phyloP scores from a whole-genome alignment of 2,797 vertebrate genomes.

The Halcyon chelicuti region DNA sequence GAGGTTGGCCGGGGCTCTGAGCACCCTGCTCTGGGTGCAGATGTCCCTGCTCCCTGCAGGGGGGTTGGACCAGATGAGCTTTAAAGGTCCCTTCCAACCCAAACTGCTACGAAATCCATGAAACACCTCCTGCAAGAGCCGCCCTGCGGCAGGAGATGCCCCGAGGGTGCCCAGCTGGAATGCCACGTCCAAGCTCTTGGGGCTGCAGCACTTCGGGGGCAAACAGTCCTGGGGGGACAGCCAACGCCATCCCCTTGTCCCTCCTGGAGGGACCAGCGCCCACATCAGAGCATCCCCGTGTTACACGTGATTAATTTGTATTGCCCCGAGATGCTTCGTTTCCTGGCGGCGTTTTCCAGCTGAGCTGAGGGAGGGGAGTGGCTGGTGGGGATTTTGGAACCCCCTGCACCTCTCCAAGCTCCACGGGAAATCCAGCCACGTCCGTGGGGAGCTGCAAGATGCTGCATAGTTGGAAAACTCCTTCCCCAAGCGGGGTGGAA shows the following conservation, averaged over 20 bases:
- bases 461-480: background rate
- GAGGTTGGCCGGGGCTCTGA: background rate
- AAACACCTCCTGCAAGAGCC: background rate
- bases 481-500: background rate
- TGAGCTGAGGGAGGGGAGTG: background rate
- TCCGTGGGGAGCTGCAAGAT: rapidly evolving
- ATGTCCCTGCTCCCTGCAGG: background rate
- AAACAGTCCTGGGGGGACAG: rapidly evolving
- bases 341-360: rapidly evolving
- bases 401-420: background rate
- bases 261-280: background rate
- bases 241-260: background rate
- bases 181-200: background rate
- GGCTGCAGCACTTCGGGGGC: rapidly evolving
- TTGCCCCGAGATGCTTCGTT: rapidly evolving
- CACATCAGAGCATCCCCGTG: rapidly evolving
- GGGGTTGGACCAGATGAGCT: background rate
- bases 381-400: rapidly evolving
- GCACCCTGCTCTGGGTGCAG: background rate
- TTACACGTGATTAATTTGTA: rapidly evolving
- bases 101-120: background rate
- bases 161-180: background rate
- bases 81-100: background rate
- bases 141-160: background rate
- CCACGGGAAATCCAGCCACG: rapidly evolving